Percentiles rank a stretch among this genome's conserved stretches.
These are phyloP conservation scores for Leptothorax acervorum DNA, from an alignment of 2,888 invertebrate genomes.

Conservation along the genomic window DNA sequence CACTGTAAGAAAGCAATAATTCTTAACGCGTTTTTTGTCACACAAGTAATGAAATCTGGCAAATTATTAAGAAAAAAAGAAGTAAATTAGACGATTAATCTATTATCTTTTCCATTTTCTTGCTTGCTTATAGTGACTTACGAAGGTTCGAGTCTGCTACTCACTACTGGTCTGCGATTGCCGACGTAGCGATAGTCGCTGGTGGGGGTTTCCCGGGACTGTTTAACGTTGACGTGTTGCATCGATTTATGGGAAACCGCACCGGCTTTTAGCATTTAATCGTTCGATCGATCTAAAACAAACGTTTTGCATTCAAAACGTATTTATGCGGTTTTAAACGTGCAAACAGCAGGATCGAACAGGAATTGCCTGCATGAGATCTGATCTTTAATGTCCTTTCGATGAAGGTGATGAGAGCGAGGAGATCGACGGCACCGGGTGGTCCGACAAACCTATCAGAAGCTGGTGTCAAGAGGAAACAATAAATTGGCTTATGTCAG, in stretches of 20 bases:
- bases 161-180: conserved; percentile 19
- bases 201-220: conserved; percentile 18
- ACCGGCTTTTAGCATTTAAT: conserved; percentile 41
- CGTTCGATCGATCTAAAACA: conserved; percentile 31
- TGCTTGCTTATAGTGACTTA: background rate
- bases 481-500: conserved; percentile 86
- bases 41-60: background rate
- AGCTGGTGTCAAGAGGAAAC: conserved; percentile 88
- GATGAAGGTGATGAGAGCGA: conserved; percentile 78
- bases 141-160: background rate
- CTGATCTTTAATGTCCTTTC: background rate
- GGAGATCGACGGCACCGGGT: conserved; percentile 83
- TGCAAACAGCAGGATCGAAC: background rate
- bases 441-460: conserved; percentile 87
- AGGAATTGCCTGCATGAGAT: background rate
- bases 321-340: background rate
- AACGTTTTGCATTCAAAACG: conserved; percentile 10
- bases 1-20: background rate
- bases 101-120: background rate
- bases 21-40: background rate
- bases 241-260: conserved; percentile 31
- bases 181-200: conserved; percentile 15
- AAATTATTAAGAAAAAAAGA: background rate
- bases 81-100: background rate
- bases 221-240: conserved; percentile 38